Conservation (phyloP, 2,888 invertebrate species). For the Zaprionus lineosus region DNA sequence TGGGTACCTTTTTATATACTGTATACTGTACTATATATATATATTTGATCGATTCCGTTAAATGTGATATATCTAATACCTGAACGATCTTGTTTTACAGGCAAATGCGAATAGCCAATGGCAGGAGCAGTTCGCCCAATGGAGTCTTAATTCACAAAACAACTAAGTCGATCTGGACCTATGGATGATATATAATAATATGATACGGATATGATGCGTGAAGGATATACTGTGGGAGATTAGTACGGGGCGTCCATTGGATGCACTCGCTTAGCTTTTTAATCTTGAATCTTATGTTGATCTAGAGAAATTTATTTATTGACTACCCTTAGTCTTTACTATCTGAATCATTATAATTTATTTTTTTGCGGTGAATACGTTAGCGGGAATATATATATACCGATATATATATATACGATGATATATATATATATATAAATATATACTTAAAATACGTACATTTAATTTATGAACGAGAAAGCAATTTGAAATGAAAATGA, state of each 20-base stretch:
- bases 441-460: slow-evolving; percentile 42
- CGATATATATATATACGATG: slow-evolving; percentile 4
- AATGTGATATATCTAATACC: neutral
- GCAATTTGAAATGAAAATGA: too few relatives aligned
- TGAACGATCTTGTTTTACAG: slow-evolving; percentile 56
- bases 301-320: slow-evolving; percentile 77
- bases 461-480: slow-evolving; percentile 24
- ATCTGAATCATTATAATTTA: slow-evolving; percentile 61
- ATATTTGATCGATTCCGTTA: neutral
- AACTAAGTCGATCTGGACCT: slow-evolving; percentile 60
- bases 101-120: slow-evolving; percentile 83
- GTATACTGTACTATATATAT: slow-evolving; percentile 2
- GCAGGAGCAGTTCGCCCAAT: slow-evolving; percentile 83
- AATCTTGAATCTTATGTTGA: slow-evolving; percentile 70
- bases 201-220: neutral
- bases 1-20: slow-evolving; percentile 25
- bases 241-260: slow-evolving; percentile 11
- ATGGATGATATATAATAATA: too few relatives aligned
- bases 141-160: slow-evolving; percentile 83
- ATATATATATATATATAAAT: slow-evolving; percentile 7
- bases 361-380: slow-evolving; percentile 32
- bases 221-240: neutral
- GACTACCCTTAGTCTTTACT: slow-evolving; percentile 58
- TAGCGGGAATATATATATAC: slow-evolving; percentile 19
- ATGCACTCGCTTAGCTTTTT: slow-evolving; percentile 72